A percentile compares a stretch with the other conserved stretches of the same genome.
These are phyloP conservation scores for Choristoneura rosaceana DNA, from an alignment of 2,888 invertebrate species.

Conservation along the genomic window DNA sequence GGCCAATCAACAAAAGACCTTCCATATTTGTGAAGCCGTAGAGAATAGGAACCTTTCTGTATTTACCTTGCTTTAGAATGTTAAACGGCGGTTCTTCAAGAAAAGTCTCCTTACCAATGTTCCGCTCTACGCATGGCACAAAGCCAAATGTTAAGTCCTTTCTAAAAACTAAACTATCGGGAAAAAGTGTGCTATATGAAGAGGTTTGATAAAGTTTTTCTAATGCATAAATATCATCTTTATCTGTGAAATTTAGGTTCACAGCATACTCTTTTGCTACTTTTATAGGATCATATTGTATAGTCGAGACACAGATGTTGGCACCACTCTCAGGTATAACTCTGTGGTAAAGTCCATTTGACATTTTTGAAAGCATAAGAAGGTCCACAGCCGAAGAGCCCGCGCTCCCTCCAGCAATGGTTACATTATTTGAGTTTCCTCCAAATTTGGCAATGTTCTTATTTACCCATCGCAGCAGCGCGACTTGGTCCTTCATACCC, in stretches of 20 bases:
- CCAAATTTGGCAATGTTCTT: constrained; percentile 65
- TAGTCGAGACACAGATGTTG: constrained; percentile 50
- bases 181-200: constrained; percentile 50
- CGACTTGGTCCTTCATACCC: constrained; percentile 70
- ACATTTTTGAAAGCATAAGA: constrained; percentile 59
- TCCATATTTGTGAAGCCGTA: constrained; percentile 59
- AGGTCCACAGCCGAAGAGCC: constrained; percentile 63
- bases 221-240: constrained; percentile 48
- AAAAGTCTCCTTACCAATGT: constrained; percentile 51
- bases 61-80: constrained; percentile 52
- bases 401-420: constrained; percentile 63
- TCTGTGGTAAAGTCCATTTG: constrained; percentile 63
- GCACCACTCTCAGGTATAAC: constrained; percentile 65
- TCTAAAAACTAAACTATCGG: not conserved
- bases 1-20: constrained; percentile 44
- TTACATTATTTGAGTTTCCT: constrained; percentile 68
- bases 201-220: constrained; percentile 60
- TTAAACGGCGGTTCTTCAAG: constrained; percentile 55
- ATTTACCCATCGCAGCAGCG: constrained; percentile 62
- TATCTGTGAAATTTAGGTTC: constrained; percentile 46
- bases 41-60: constrained; percentile 57
- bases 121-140: constrained; percentile 51
- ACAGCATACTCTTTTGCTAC: constrained; percentile 60
- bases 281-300: constrained; percentile 61
- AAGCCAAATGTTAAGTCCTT: constrained; percentile 50